Base-by-base conservation (phyloP, 2,888 invertebrate genomes). In the Drosophila subquinaria region DNA sequence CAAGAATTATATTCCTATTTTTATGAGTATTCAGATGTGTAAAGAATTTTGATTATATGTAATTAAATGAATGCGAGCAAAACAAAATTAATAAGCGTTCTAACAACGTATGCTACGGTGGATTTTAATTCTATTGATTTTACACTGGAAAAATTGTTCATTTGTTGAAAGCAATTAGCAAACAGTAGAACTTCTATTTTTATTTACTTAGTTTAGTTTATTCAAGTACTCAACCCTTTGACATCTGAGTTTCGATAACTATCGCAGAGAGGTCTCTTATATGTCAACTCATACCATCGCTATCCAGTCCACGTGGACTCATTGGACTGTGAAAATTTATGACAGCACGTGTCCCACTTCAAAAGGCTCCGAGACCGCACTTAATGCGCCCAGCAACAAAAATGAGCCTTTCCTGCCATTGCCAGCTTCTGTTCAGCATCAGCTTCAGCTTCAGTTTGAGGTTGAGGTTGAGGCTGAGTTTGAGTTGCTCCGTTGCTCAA, bases 331-430 rank as follows among this genome's bases (percentile, higher is more conserved):
- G 69, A 79, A 73, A 84, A 89, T 87, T 81, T 81, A 84, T 87
- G 75, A 73, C 72, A 83, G 57, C 66, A 83, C 68, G 69, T 81
- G 78, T 74, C 69, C 72, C 69, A 86, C 89, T 90, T 88, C 75
- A 59, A 86, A 86, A 86, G 83, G 62, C 33, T 63, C 48, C 52
- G 30, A 64, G 57, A 76, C 81, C 87, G 75, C 87, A 89, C 84
- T 88, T 89, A 81, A 83, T 76, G 75, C 81, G 64, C 52, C 43
- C 53, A 38, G 42, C 50, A 33, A 45, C 50, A 33, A 33, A 61
- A 33, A 42, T 11, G 62, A 33, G 3, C 47, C 71, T 45, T 17
- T 33, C 55, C 47, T 52, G 52, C 45, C 63, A 55, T 36, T 51
- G 50, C 73, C 72, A 50, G 35, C 45, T 57, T 57, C 20, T 45